These are phyloP conservation scores for Chaitophorus viminalis DNA, from an alignment of 2,888 invertebrate genomes.

Conservation along the genomic window DNA sequence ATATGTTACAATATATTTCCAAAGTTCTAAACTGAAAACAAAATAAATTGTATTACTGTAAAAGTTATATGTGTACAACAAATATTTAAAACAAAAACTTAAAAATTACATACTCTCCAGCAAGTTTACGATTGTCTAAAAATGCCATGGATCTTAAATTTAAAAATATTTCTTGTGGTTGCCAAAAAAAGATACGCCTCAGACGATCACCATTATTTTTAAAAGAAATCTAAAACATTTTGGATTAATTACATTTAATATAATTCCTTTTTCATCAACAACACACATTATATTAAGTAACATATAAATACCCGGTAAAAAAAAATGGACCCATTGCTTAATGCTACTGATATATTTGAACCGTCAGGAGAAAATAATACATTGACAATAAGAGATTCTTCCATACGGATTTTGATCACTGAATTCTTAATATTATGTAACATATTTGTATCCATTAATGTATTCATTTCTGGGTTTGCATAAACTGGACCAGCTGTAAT, in stretches of 20 bases:
- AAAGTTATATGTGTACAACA: neutral
- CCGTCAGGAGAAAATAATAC: slow-evolving; percentile 95
- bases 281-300: neutral
- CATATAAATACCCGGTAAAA: slow-evolving; percentile 81
- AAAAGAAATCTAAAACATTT: slow-evolving; percentile 41
- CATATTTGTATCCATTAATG: neutral
- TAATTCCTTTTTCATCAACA: neutral
- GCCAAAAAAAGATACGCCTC: slow-evolving; percentile 34
- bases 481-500: slow-evolving; percentile 63
- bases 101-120: slow-evolving; percentile 65
- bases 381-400: slow-evolving; percentile 78
- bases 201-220: neutral
- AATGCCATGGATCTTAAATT: slow-evolving; percentile 28
- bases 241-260: slow-evolving; percentile 25
- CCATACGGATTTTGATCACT: slow-evolving; percentile 70
- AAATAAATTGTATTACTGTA: slow-evolving; percentile 51
- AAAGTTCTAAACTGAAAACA: slow-evolving; percentile 77
- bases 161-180: slow-evolving; percentile 31
- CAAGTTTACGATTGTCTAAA: slow-evolving; percentile 52
- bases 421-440: neutral
- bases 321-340: slow-evolving; percentile 87
- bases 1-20: slow-evolving; percentile 95
- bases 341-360: slow-evolving; percentile 90
- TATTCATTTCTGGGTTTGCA: slow-evolving; percentile 8
- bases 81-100: slow-evolving; percentile 19